Percentiles rank a stretch among this genome's conserved stretches.
These are phyloP conservation scores for Pristiophorus japonicus DNA, from an alignment of 2,113 vertebrate genomes.

Conservation along the genomic window DNA sequence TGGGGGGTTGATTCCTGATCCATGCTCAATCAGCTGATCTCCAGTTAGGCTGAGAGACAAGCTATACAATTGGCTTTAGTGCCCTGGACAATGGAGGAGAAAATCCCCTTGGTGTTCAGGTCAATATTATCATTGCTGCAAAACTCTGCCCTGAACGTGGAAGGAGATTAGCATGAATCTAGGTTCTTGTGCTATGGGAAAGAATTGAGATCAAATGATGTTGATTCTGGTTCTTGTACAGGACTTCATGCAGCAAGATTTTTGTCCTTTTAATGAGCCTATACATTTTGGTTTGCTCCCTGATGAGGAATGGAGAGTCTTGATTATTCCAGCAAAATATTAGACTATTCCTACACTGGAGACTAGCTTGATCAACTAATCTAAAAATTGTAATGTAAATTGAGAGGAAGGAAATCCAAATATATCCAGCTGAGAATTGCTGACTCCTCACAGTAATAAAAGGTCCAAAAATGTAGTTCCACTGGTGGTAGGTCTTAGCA, in stretches of 20 bases:
- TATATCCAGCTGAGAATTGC: background rate
- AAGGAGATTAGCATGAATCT: background rate
- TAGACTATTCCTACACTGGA: background rate
- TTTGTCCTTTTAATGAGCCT: background rate
- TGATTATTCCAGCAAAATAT: background rate
- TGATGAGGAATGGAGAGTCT: background rate
- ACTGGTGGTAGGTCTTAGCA: background rate
- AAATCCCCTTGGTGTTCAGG: background rate
- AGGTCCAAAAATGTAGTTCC: background rate
- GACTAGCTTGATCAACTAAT: background rate
- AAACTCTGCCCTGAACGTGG: background rate
- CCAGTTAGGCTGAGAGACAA: background rate
- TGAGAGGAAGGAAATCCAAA: background rate
- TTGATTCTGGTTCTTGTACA: background rate
- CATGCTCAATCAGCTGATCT: background rate
- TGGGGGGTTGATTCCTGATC: background rate
- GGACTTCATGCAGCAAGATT: background rate
- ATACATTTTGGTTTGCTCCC: background rate
- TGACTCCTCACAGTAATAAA: background rate
- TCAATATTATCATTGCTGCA: background rate
- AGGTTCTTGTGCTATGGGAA: background rate
- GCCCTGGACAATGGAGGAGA: background rate
- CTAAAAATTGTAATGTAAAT: too few relatives aligned
- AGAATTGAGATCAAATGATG: too few relatives aligned
- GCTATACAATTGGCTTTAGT: background rate